phyloP scores from a whole-genome alignment of 1,140 invertebrate species.

The Drepana arcuata region DNA sequence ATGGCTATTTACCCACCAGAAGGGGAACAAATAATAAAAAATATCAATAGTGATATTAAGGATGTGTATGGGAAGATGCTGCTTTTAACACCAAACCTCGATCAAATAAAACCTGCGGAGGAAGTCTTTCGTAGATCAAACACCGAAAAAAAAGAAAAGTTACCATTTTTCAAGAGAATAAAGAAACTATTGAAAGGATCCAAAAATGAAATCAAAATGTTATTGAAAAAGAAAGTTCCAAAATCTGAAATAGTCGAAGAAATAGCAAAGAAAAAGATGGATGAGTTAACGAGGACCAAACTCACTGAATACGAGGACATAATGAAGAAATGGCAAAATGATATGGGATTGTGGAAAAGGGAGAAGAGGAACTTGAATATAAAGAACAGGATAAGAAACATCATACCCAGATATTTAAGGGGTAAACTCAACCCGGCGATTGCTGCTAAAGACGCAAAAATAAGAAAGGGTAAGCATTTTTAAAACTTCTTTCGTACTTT shows the following conservation, averaged over 20 bases:
- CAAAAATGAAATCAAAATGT: slow-evolving; percentile 25
- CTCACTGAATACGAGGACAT: slow-evolving; percentile 25
- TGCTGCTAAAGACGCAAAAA: slow-evolving; percentile 10
- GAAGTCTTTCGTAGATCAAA: no score
- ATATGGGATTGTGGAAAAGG: slow-evolving; percentile 22
- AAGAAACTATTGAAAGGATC: slow-evolving; percentile 33
- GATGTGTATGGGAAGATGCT: not conserved
- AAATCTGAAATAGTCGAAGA: slow-evolving; percentile 27
- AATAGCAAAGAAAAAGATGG: slow-evolving; percentile 22
- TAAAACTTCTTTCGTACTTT: not conserved
- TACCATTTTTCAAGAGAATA: slow-evolving; percentile 32
- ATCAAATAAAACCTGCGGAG: no score
- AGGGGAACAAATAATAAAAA: slow-evolving; percentile 17
- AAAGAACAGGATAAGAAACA: slow-evolving; percentile 31
- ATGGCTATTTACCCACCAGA: slow-evolving; percentile 9
- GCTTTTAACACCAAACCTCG: not conserved
- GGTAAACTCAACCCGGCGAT: slow-evolving; percentile 26
- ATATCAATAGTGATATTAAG: slow-evolving; percentile 21
- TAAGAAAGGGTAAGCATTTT: slow-evolving; percentile 4
- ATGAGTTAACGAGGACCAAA: slow-evolving; percentile 25
- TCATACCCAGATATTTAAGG: slow-evolving; percentile 34
- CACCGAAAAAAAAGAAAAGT: slow-evolving; percentile 10
- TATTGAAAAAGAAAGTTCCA: slow-evolving; percentile 24
- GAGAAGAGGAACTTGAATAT: slow-evolving; percentile 23
- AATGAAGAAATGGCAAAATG: slow-evolving; percentile 36